A percentile compares a stretch with the other conserved stretches of the same genome.
Evolutionary conservation across 2,888 invertebrate species (phyloP).

Genomic region (Fabriciana adippe): DNA sequence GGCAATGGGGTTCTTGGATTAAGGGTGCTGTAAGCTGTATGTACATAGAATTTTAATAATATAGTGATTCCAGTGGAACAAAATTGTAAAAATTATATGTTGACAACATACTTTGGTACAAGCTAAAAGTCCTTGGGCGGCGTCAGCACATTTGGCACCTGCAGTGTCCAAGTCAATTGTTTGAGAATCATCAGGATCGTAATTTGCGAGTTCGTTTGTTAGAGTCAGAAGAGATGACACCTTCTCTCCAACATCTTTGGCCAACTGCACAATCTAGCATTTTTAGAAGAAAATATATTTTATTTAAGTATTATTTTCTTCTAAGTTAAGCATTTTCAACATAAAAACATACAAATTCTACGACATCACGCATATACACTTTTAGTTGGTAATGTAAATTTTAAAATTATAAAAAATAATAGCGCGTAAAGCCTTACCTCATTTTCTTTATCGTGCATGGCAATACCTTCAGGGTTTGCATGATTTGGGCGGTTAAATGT

Average conservation of each 20-base stretch:
- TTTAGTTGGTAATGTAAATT: no score
- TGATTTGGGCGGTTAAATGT: slow-evolving; percentile 45
- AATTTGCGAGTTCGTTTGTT: slow-evolving; percentile 38
- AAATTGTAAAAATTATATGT: no score
- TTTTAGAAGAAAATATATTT: slow-evolving; percentile 8
- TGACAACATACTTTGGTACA: slow-evolving; percentile 54
- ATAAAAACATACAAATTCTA: no score
- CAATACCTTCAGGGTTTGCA: slow-evolving; percentile 40
- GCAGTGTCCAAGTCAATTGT: slow-evolving; percentile 47
- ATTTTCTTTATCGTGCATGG: slow-evolving; percentile 48
- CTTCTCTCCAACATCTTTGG: slow-evolving; percentile 52
- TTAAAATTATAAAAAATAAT: no score
- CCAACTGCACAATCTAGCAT: slow-evolving; percentile 52
- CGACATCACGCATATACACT: no score
- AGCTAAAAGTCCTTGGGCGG: slow-evolving; percentile 53
- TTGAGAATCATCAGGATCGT: slow-evolving; percentile 40
- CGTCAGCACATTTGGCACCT: slow-evolving; percentile 49
- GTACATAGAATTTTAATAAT: not conserved
- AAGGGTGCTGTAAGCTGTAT: slow-evolving; percentile 62
- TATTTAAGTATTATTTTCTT: no score
- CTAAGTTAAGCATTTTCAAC: no score
- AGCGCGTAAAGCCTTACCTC: slow-evolving; percentile 45
- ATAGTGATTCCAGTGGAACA: not conserved
- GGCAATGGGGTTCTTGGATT: slow-evolving; percentile 66
- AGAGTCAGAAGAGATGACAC: slow-evolving; percentile 51